Base-by-base conservation (phyloP, 2,888 invertebrate species). In the Tridacna crocea region DNA sequence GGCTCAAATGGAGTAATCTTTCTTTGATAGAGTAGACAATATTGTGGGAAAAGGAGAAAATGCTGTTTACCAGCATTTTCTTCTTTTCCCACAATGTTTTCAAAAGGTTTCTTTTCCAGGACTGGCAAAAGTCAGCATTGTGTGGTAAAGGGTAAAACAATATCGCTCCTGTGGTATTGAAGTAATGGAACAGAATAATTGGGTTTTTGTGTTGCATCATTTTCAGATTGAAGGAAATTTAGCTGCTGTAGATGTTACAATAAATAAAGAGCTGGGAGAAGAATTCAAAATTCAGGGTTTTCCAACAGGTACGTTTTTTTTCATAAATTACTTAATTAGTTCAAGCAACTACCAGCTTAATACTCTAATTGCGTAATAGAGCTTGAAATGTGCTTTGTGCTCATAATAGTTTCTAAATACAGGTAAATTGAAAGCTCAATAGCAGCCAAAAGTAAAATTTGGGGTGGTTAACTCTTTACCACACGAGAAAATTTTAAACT, bases 211-310 rank as follows among this genome's bases (percentile, higher is more conserved):
- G 3, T 19, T 65, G 26, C 8, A 27, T 26, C 13, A 36, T 72
- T 79, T 88, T 47, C 84, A 94, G 94, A 95, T 97, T 81, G 95
- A 96, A 12, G 98, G 97, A 0, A 94, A 97, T 85, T 93, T 98
- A 80, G 98, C 97, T 0, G 98, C 98, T 0, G 96, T 98, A 0
- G 98, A 98, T 95, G 97, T 97, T 0, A 98, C 98, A 0, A 96
- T 97, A 92, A 96, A 97, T 87, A 95, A 96, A 0, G 94, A 95
- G 0, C 92, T 98, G 48, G 97, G 96, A 0, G 95, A 96, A 0
- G 95, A 96, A 73, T 98, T 96, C 92, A 91, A 92, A 78, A 88
- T 95, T 4, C 92, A 93, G 80, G 94, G 94, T 22, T 94, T 93
- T 87, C 94, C 94, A 10, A 93, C 94, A 80, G 91, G 90, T 87